These are phyloP conservation scores for Coboldia fuscipes DNA, from an alignment of 1,140 invertebrate species.

Conservation along the genomic window DNA sequence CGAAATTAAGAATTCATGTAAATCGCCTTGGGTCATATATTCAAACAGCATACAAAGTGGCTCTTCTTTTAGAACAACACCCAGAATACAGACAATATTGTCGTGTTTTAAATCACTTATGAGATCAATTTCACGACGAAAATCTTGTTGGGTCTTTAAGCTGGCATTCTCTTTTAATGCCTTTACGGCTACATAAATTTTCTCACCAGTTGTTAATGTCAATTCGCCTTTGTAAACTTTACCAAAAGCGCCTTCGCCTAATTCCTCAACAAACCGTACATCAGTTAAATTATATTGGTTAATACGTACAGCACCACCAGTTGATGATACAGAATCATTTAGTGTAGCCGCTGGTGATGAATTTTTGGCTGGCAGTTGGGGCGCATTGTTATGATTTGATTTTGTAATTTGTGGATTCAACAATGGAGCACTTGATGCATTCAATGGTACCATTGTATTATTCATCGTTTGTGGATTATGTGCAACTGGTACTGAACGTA, in stretches of 20 bases:
- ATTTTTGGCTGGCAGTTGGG: constrained; percentile 11
- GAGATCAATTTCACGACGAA: constrained; percentile 72
- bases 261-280: constrained; percentile 77
- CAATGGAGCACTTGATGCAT: neutral
- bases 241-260: constrained; percentile 93
- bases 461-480: neutral
- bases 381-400: constrained; percentile 2
- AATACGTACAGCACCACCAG: constrained; percentile 31
- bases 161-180: constrained; percentile 85
- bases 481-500: constrained; percentile 3
- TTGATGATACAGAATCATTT: constrained; percentile 24
- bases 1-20: constrained; percentile 82
- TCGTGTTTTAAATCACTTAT: constrained; percentile 87
- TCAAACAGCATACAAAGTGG: constrained; percentile 93
- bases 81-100: constrained; percentile 87
- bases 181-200: constrained; percentile 76
- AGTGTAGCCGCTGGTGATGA: constrained; percentile 25
- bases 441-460: neutral
- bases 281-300: constrained; percentile 52
- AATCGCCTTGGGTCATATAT: constrained; percentile 84
- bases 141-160: constrained; percentile 77
- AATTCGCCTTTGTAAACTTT: constrained; percentile 65
- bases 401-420: neutral
- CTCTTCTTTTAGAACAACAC: constrained; percentile 75
- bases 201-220: constrained; percentile 34